phyloP scores from a whole-genome alignment of 1,140 invertebrate species.

The Mizuhopecten yessoensis region DNA sequence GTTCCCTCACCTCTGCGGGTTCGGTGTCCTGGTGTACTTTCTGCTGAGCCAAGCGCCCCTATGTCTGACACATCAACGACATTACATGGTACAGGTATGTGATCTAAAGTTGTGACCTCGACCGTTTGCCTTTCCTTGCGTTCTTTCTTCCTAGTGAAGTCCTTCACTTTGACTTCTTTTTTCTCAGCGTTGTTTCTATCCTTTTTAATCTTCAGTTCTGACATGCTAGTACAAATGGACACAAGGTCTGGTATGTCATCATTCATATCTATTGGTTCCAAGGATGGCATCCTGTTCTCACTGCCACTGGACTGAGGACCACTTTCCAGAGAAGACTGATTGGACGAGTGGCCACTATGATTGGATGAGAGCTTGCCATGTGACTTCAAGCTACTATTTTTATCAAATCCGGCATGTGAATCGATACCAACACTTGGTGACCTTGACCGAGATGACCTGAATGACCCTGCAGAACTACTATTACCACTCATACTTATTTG shows the following conservation, averaged over 20 bases:
- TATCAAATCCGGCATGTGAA: not conserved
- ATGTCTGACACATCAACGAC: not conserved
- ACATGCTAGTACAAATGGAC: not conserved
- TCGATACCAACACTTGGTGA: not conserved
- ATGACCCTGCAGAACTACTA: not conserved
- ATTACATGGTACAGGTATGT: not conserved
- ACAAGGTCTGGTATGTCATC: not conserved
- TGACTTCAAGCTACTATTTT: too few species aligned
- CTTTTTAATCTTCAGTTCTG: conserved; percentile 16
- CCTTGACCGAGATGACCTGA: not conserved
- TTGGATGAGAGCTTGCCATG: too few species aligned
- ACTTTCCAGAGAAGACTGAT: not conserved
- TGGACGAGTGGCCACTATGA: not conserved
- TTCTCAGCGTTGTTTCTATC: not conserved
- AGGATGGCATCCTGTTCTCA: not conserved
- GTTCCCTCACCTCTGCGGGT: not conserved
- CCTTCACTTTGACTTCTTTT: not conserved
- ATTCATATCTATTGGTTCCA: conserved; percentile 30
- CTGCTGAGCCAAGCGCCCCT: not conserved
- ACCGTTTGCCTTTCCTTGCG: not conserved
- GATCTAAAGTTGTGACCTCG: not conserved
- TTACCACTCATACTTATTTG: not conserved
- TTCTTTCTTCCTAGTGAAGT: not conserved
- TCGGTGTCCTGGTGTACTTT: not conserved
- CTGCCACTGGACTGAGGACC: too few species aligned